Base-by-base conservation (phyloP, 2,113 vertebrate species). In the Athene cunicularia region DNA sequence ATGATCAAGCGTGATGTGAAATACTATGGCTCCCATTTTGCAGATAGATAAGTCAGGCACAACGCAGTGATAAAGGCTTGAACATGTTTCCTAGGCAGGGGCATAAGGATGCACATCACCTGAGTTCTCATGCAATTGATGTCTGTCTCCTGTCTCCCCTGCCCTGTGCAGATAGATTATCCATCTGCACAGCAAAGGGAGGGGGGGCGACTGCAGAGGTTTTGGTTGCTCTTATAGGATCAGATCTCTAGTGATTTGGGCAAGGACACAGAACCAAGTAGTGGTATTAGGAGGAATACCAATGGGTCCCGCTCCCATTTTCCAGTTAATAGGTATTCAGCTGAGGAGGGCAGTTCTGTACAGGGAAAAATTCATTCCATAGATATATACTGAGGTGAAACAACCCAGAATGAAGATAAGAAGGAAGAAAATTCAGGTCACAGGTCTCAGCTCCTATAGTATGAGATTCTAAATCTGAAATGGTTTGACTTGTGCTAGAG, bases 161-260 rank as follows among this genome's bases (percentile, higher is more conserved):
- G 53, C 72, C 62, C 45, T 73, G 21, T 86, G 35, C n/a, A 8
- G 27, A 5, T 3, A 47, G 66, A n/a, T 73, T 74, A 58, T 53
- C 74, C 53, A 22, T 4, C 52, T 49, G 35, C 71, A 64, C 33
- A 56, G 71, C 66, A 39, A 30, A n/a, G 37, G 35, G 8, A 49
- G n/a, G 2, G 28, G 15, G 37, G 17, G 4, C 37, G 32, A 0
- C 28, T 37, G 2, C 15, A 60, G 64, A 43, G 37, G 7, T 41
- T 89, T 74, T 28, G 18, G 49, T 74, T 52, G 56, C 63, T 91
- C 28, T 50, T 37, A 3, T 3, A 53, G 23, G 49, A 72, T 80
- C 73, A 60, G 58, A n/a, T 74, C 73, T 91, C 72, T 19, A 11
- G 39, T 49, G 73, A 14, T 35, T 88, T 85, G 80, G 37, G 62